These are phyloP conservation scores for Kuschelorhynchus macadamiae DNA, from an alignment of 2,888 invertebrate genomes.

Conservation along the genomic window DNA sequence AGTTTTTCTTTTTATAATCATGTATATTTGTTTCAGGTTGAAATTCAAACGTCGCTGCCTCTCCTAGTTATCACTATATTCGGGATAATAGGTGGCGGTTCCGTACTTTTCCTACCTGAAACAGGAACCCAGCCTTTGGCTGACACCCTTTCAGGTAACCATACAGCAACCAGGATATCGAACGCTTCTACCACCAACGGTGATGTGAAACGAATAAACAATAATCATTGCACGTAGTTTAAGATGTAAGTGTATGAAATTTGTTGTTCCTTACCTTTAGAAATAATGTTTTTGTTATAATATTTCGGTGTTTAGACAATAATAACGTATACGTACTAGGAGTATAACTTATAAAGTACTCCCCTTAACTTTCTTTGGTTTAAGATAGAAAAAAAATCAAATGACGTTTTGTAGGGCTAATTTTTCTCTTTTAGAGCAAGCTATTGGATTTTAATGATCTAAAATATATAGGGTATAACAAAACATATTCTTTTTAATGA, in stretches of 20 bases:
- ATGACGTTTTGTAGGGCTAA: too few species aligned
- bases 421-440: too few species aligned
- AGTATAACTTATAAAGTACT: too few species aligned
- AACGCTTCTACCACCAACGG: constrained; percentile 30
- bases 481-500: too few species aligned
- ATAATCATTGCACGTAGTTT: constrained; percentile 32
- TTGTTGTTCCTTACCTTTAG: neutral
- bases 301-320: too few species aligned
- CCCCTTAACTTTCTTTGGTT: too few species aligned
- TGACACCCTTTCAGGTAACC: constrained; percentile 60
- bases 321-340: too few species aligned
- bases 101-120: constrained; percentile 83
- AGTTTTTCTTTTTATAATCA: too few species aligned
- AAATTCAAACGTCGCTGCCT: constrained; percentile 77
- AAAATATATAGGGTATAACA: too few species aligned
- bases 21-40: constrained; percentile 71
- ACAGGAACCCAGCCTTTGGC: constrained; percentile 74
- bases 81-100: constrained; percentile 79
- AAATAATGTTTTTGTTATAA: too few species aligned
- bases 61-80: constrained; percentile 80
- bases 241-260: neutral
- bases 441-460: too few species aligned
- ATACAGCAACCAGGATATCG: constrained; percentile 14
- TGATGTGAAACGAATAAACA: constrained; percentile 31
- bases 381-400: too few species aligned